Conservation (phyloP, 2,888 invertebrate genomes). For the Diadegma fenestrale region DNA sequence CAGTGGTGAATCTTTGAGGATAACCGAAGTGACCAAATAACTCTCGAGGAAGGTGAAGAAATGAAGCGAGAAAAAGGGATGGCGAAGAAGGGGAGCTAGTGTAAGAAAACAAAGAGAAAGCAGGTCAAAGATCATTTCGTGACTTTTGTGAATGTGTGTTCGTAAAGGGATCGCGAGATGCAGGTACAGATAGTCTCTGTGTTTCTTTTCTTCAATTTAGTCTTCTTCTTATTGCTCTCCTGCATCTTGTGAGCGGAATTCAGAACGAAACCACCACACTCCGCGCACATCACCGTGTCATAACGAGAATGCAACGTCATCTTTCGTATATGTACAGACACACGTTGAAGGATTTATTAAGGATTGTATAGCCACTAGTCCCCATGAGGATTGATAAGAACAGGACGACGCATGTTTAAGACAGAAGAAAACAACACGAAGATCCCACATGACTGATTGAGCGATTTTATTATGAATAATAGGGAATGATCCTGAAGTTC, state of each 20-base stretch:
- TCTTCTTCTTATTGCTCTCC: slow-evolving; percentile 9
- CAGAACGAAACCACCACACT: slow-evolving; percentile 32
- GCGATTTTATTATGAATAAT: no score
- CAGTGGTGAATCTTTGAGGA: background rate
- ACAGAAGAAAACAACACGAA: slow-evolving; percentile 14
- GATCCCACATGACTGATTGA: background rate
- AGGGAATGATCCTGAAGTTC: no score
- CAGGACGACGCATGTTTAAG: background rate
- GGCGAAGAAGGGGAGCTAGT: background rate
- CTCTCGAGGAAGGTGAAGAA: background rate
- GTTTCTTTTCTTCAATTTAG: slow-evolving; percentile 27
- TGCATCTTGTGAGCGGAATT: slow-evolving; percentile 22
- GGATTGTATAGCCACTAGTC: slow-evolving; percentile 28
- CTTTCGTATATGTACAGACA: slow-evolving; percentile 21
- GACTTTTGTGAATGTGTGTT: slow-evolving; percentile 30
- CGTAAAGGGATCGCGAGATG: slow-evolving; percentile 44
- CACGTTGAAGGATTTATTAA: slow-evolving; percentile 6
- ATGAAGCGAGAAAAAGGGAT: background rate
- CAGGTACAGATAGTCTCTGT: slow-evolving; percentile 51
- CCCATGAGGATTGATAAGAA: slow-evolving; percentile 14
- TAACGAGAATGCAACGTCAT: slow-evolving; percentile 48
- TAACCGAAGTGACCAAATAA: slow-evolving; percentile 1
- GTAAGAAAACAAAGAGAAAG: slow-evolving; percentile 45
- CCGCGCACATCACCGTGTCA: slow-evolving; percentile 10
- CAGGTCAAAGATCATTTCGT: slow-evolving; percentile 60